Evolutionary conservation across 2,888 invertebrate species (phyloP), one percentile per base, ranked within the genome.

Genomic region (Sphaerophoria rueppellii): DNA sequence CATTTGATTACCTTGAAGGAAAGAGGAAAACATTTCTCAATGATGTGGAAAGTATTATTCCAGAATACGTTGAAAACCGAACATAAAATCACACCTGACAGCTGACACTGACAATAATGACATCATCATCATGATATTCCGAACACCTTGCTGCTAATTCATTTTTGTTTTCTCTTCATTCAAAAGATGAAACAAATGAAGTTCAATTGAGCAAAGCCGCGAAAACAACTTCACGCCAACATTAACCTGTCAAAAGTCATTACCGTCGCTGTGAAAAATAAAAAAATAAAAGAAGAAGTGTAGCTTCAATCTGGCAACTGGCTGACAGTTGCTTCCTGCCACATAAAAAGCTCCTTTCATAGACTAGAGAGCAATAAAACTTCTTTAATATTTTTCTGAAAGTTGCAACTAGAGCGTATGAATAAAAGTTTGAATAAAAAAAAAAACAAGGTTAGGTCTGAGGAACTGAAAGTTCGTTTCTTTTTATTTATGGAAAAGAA

Each of bases 241-340:
- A 81, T 81, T 85, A 85, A 80, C 81, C 85, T 85, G 85, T 85
- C 85, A 85, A 81, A 81, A 85, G 85, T 81, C 85, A 85, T 85
- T 85, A 81, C 81, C 81, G 70, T 81, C 81, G 63, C 24, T 24
- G 24, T 24, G 24, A 24, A 24, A 24, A 24, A 24, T 85, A 76
- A 85, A 70, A 61, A 61, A 81, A 70, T 76, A 61, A 76, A 63
- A 76, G 72, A 72, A 81, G 70, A 85, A 85, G 73, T 81, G 81
- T 81, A 73, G 81, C 85, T 85, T 85, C 81, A 81, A 85, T 85
- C 85, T 85, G 76, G 81, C 85, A 85, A 76, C 81, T 70, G 76
- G 73, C 81, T 85, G 85, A 85, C 85, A 85, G 85, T 81, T 85
- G 52, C 70, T 85, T 85, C 85, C 85, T 76, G 63, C 75, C 83